Conservation (phyloP, 1,140 invertebrate genomes). For the Camponotus vicinus region DNA sequence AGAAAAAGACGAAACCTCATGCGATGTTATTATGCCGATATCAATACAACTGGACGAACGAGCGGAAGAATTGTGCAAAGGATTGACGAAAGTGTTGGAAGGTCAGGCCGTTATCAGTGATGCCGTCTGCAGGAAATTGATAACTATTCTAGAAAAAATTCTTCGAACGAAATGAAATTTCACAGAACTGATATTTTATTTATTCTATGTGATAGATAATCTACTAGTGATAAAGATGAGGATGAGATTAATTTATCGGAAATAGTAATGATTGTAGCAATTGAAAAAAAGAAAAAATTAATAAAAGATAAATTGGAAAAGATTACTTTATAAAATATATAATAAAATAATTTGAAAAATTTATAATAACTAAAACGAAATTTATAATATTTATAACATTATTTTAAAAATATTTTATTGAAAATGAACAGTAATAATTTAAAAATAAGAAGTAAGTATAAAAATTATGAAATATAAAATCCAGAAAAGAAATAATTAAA, state of each 20-base stretch:
- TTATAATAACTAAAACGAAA: neutral
- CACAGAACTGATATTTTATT: neutral
- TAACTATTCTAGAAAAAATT: slow-evolving; percentile 20
- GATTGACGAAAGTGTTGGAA: slow-evolving; percentile 5
- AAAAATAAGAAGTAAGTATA: too few species aligned
- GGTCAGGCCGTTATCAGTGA: slow-evolving; percentile 30
- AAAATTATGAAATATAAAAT: too few species aligned
- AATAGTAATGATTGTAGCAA: neutral
- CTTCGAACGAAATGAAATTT: slow-evolving; percentile 5
- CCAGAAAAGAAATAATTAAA: too few species aligned
- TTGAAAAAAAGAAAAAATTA: neutral
- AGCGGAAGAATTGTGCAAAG: neutral
- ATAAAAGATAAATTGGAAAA: neutral
- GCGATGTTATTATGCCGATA: neutral
- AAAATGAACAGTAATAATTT: too few species aligned
- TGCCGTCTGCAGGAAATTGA: slow-evolving; percentile 9
- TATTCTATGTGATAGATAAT: slow-evolving; percentile 4
- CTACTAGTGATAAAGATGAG: neutral
- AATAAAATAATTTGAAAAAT: neutral
- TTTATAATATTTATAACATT: slow-evolving; percentile 1
- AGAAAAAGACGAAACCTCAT: slow-evolving; percentile 30
- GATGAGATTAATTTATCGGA: neutral
- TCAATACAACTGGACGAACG: slow-evolving; percentile 12
- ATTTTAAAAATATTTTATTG: neutral
- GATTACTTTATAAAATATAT: neutral